Conservation (phyloP, 2,888 invertebrate genomes). For the Anagyrus pseudococci region DNA sequence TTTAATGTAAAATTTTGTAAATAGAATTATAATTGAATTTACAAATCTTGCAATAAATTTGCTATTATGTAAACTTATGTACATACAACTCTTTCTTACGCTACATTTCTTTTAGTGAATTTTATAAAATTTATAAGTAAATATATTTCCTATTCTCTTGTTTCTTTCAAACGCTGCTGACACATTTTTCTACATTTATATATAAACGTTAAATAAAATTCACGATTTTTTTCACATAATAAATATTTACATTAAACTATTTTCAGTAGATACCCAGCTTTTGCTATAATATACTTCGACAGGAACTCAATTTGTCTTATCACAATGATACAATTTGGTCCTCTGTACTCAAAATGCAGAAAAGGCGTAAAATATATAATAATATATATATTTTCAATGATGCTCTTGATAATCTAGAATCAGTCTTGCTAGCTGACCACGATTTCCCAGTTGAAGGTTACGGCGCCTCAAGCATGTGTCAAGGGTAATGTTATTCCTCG, state of each 20-base stretch:
- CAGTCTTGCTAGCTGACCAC: conserved; percentile 67
- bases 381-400: conserved; percentile 24
- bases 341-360: conserved; percentile 12
- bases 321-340: conserved; percentile 31
- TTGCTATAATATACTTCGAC: conserved; percentile 32
- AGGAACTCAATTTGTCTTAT: conserved; percentile 36
- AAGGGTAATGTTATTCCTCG: conserved; percentile 47
- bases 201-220: conserved; percentile 34
- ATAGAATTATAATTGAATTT: conserved; percentile 37
- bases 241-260: conserved; percentile 38
- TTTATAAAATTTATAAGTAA: conserved; percentile 39
- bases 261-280: conserved; percentile 36
- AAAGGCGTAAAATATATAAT: conserved; percentile 1
- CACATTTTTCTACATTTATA: conserved; percentile 19
- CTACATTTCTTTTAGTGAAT: conserved; percentile 37
- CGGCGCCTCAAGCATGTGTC: conserved; percentile 50
- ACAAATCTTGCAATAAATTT: conserved; percentile 37
- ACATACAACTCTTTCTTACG: conserved; percentile 34
- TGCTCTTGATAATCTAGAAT: conserved; percentile 61
- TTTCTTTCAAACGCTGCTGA: conserved; percentile 24
- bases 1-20: conserved; percentile 39
- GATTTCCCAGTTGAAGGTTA: conserved; percentile 60
- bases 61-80: conserved; percentile 32
- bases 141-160: conserved; percentile 28
- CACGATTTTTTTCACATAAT: conserved; percentile 23